Evolutionary conservation across 2,888 invertebrate species (phyloP).

Genomic region (Erannis defoliaria): DNA sequence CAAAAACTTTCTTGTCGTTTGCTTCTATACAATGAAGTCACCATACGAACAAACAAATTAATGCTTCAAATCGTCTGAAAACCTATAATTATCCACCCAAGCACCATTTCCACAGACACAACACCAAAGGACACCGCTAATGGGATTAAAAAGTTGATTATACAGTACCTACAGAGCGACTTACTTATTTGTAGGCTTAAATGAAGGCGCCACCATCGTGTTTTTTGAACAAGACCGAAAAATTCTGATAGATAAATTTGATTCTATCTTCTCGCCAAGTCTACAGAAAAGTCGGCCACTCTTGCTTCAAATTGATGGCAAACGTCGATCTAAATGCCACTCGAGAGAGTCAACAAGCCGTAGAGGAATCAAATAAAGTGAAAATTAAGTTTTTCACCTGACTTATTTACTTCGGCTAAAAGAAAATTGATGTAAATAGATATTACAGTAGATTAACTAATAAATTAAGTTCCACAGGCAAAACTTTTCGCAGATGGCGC

Average conservation of each 20-base stretch:
- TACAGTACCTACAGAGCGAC: constrained; percentile 31
- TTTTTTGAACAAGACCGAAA: background rate
- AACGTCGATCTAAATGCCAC: constrained; percentile 63
- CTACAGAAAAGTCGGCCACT: background rate
- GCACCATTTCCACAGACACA: constrained; percentile 16
- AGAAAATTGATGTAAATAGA: constrained; percentile 6
- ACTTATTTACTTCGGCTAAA: constrained; percentile 19
- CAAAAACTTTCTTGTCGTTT: too few species aligned
- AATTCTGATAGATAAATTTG: background rate
- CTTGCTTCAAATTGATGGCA: constrained; percentile 59
- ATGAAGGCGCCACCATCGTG: background rate
- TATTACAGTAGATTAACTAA: constrained; percentile 1
- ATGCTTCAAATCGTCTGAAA: constrained; percentile 4
- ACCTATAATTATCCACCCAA: constrained; percentile 8
- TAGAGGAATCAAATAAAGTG: constrained; percentile 47
- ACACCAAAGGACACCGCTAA: constrained; percentile 47
- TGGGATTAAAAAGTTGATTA: constrained; percentile 73
- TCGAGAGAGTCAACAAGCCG: constrained; percentile 62
- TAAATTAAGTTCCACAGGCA: background rate
- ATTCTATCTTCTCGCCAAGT: background rate
- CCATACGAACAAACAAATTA: background rate
- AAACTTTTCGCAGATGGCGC: too few species aligned
- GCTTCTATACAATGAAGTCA: too few species aligned
- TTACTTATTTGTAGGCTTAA: background rate
- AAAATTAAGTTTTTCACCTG: constrained; percentile 47